A percentile compares a stretch with the other conserved stretches of the same genome.
These are phyloP conservation scores for Boulengeromyrus knoepffleri DNA, from an alignment of 2,113 vertebrate genomes.

Conservation along the genomic window DNA sequence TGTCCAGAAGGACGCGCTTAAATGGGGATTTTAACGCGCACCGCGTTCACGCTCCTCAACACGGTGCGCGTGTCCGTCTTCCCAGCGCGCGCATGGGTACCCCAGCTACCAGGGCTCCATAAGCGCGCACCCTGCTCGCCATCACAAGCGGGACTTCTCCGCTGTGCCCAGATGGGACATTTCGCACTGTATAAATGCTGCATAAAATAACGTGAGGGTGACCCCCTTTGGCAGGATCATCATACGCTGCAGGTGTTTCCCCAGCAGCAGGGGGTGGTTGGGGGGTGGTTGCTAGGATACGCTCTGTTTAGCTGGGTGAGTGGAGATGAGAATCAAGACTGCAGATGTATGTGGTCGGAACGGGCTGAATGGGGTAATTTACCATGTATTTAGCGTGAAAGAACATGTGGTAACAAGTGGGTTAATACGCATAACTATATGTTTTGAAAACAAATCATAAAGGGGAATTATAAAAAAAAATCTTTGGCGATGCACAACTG, in stretches of 20 bases:
- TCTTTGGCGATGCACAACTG: neutral
- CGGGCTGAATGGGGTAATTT: neutral
- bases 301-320: neutral
- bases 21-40: neutral
- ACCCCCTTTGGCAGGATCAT: neutral
- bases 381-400: neutral
- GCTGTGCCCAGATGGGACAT: neutral
- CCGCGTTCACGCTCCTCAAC: neutral
- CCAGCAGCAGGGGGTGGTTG: conserved; percentile 3
- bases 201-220: neutral
- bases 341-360: neutral
- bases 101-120: neutral
- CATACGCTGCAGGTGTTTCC: conserved; percentile 9
- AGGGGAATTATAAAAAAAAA: neutral
- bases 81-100: neutral
- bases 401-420: neutral
- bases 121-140: neutral
- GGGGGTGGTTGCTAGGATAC: conserved; percentile 17
- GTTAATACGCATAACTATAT: neutral
- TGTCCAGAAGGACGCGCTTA: neutral
- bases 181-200: neutral
- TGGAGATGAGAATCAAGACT: neutral
- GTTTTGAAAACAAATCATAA: neutral
- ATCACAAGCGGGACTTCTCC: neutral
- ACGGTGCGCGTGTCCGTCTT: neutral